Percentiles rank a stretch among this genome's conserved stretches.
These are phyloP conservation scores for Yponomeuta cagnagella DNA, from an alignment of 2,888 invertebrate genomes.

Conservation along the genomic window DNA sequence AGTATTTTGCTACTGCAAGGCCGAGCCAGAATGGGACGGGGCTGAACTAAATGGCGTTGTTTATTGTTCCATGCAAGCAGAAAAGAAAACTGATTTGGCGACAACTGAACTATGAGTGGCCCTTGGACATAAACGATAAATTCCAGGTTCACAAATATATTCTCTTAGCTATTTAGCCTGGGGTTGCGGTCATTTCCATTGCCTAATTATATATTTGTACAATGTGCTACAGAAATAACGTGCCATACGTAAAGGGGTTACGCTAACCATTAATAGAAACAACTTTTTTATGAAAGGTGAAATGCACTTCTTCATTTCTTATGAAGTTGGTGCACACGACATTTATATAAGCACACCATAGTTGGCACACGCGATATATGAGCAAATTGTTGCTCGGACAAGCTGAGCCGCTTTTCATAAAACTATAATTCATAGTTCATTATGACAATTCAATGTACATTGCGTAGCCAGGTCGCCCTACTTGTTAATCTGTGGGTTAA, in stretches of 20 bases:
- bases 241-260: neutral
- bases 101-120: constrained; percentile 37
- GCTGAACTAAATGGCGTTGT: constrained; percentile 1
- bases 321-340: no score
- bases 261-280: no score
- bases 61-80: constrained; percentile 15
- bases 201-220: constrained; percentile 15
- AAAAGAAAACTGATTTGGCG: constrained; percentile 13
- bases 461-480: no score
- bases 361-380: no score
- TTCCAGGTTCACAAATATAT: constrained; percentile 40
- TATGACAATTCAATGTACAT: neutral
- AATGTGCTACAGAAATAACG: neutral
- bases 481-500: no score
- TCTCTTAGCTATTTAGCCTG: constrained; percentile 45
- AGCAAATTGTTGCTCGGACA: no score
- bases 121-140: constrained; percentile 37
- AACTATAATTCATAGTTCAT: no score
- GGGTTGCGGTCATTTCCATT: constrained; percentile 33
- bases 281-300: no score
- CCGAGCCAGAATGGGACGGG: neutral
- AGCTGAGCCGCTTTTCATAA: no score
- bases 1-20: neutral
- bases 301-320: no score
- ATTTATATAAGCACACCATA: no score